A percentile compares a stretch with the other conserved stretches of the same genome.
Conservation (phyloP, 2,797 vertebrate species). For the Amblyopsis hoosieri region DNA sequence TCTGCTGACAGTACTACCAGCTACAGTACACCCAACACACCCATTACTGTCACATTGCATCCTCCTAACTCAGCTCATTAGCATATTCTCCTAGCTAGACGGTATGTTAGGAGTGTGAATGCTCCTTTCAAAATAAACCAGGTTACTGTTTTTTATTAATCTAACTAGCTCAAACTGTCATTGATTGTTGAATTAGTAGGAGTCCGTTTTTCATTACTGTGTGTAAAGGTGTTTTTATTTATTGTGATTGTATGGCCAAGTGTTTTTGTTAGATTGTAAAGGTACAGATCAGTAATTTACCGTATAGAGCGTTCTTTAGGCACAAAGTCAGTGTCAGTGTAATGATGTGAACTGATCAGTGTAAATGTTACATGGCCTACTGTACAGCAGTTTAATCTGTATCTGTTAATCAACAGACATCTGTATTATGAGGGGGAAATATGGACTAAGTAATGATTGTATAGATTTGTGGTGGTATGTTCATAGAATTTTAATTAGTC, state of each 20-base stretch:
- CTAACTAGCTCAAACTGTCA: slow-evolving; percentile 17
- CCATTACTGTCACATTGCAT: slow-evolving; percentile 2
- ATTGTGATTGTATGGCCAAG: slow-evolving; percentile 24
- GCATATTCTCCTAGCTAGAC: slow-evolving; percentile 8
- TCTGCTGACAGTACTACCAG: slow-evolving; percentile 31
- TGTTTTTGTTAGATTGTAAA: slow-evolving; percentile 46
- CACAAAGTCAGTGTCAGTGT: slow-evolving; percentile 42
- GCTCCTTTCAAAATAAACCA: slow-evolving; percentile 38
- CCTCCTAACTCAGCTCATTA: too few relatives aligned
- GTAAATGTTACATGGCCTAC: slow-evolving; percentile 45
- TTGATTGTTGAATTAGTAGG: slow-evolving; percentile 19
- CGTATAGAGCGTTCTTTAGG: slow-evolving; percentile 21
- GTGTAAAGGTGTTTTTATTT: slow-evolving; percentile 36
- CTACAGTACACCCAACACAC: slow-evolving; percentile 14
- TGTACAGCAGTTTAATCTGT: slow-evolving; percentile 21
- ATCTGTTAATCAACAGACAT: slow-evolving; percentile 18
- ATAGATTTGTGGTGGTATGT: slow-evolving; percentile 20
- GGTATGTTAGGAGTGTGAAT: slow-evolving; percentile 23
- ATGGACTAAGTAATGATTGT: slow-evolving; percentile 35
- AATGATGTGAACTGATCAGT: slow-evolving; percentile 43
- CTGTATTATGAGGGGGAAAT: slow-evolving; percentile 27
- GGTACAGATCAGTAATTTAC: slow-evolving; percentile 25
- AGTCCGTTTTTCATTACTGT: slow-evolving; percentile 33
- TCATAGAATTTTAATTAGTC: slow-evolving; percentile 24
- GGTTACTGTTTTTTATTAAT: slow-evolving; percentile 37